Evolutionary conservation across 2,113 vertebrate genomes (phyloP), one percentile per base, ranked within the genome.

Genomic region (Halcyon malimbica): DNA sequence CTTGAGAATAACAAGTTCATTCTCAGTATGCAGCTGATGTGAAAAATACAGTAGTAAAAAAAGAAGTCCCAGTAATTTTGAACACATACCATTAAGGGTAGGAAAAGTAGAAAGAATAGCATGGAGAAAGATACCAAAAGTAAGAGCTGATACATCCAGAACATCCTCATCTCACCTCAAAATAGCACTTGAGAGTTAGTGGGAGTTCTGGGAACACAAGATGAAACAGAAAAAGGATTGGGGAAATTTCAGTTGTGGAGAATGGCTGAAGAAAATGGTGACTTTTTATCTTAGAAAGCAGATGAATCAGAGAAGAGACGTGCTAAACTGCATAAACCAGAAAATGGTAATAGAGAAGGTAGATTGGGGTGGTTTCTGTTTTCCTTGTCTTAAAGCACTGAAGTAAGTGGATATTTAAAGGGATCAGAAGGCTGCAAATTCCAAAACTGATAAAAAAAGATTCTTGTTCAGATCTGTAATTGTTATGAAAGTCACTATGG

Each of bases 241-340:
- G 37, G 83, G 94, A 91, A 87, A 59, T 96, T 84, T 93, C 16
- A 10, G 57, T 82, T 67, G 0, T 60, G 64, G 62, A 87, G 53
- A 57, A 20, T 37, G 63, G 63, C 74, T 85, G 57, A 83, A 91
- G 74, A 90, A 91, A 88, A 89, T 57, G 56, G 33, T 81, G 68
- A 37, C 71, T 96, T 54, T 79, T 95, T 88, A 89, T 69, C 69
- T 89, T 92, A 84, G 91, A 81, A 95, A 94, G 89, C 33, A 60
- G 80, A 87, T 95, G 91, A 96, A 57, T 93, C 77, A 94, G 73
- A 86, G 48, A 33, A 90, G 48, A 92, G 79, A 46, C 1, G 0
- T 92, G 53, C 77, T 95, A 81, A 87, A 82, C 76, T 89, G 68
- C 54, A 70, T 68, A 89, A 68, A 81, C 8, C 33, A 84, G 80